Base-by-base conservation (phyloP, 2,113 vertebrate genomes). In the Cephalopterus ornatus region DNA sequence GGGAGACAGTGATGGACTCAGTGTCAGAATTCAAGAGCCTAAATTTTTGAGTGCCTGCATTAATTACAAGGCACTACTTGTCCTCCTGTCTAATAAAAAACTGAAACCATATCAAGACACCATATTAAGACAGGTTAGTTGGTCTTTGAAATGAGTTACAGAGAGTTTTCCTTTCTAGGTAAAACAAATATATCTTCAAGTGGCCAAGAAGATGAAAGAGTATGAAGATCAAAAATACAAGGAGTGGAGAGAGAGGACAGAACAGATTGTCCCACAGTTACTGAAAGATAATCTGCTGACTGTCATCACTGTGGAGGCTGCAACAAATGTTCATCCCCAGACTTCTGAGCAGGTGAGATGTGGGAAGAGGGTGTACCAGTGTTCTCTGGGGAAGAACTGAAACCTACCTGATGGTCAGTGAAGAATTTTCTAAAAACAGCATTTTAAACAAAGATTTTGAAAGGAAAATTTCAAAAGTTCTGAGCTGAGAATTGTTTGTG, bases 221-320 rank as follows among this genome's bases (percentile, higher is more conserved):
- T 99, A 99, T 35, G 98, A 99, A 88, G 56, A 94, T 12, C 65
- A 91, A n/a, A 99, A 98, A 85, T 98, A 98, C 4, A 74, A 80
- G 37, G 42, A 68, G 12, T 99, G 99, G 99, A 88, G 46, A 63
- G 92, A 95, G 1, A 85, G 50, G 27, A 98, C 98, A 1, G 97
- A 98, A 72, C 90, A 95, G 4, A 72, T 33, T 1, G 95, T 99
- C 47, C 98, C 98, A 0, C 14, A 70, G 8, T 89, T 99, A 20
- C 74, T 99, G 97, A 99, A 98, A 96, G 98, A 97, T 65, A 89
- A 86, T 17, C 79, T 99, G 11, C 97, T 99, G 46, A 65, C 96
- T 17, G 81, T 96, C 5, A 1, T 66, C 46, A 2, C 59, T 37
- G 35, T 16, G 53, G 68, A 42, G 37, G 12, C 82, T 75, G 53